Conservation (phyloP, 2,797 vertebrate genomes). For the Sebastes steindachneri region DNA sequence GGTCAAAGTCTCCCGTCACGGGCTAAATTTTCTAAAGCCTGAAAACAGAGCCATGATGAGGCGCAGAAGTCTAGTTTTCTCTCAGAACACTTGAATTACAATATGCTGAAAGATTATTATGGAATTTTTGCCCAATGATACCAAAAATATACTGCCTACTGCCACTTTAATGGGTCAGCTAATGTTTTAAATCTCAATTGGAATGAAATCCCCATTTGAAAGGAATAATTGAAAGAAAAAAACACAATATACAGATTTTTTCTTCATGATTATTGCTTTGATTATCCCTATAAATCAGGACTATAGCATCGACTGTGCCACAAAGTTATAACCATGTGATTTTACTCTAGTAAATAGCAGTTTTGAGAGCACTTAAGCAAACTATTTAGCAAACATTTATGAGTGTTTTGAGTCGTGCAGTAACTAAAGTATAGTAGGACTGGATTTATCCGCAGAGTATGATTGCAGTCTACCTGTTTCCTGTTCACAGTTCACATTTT, state of each 20-base stretch:
- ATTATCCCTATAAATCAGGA: not conserved
- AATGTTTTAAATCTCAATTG: not conserved
- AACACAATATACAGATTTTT: not conserved
- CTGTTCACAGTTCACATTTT: not conserved
- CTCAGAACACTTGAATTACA: too few relatives aligned
- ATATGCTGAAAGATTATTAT: too few relatives aligned
- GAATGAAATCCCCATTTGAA: slow-evolving; percentile 1
- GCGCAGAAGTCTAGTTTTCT: too few relatives aligned
- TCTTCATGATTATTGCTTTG: not conserved
- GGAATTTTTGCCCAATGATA: too few relatives aligned
- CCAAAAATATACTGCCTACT: too few relatives aligned
- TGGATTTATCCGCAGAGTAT: slow-evolving; percentile 1
- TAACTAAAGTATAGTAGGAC: not conserved
- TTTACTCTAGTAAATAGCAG: slow-evolving; percentile 3
- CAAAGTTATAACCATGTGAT: not conserved
- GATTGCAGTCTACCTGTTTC: not conserved
- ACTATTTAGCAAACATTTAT: slow-evolving; percentile 38
- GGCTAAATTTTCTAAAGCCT: too few relatives aligned
- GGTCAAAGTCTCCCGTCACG: too few relatives aligned
- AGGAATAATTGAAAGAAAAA: not conserved
- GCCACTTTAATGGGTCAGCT: slow-evolving; percentile 1
- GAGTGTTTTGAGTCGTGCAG: slow-evolving; percentile 20
- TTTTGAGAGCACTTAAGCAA: slow-evolving; percentile 36
- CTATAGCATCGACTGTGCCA: not conserved
- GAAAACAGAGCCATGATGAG: too few relatives aligned